Evolutionary conservation across 2,797 vertebrate genomes (phyloP).

Genomic region (Calcarius lapponicus): DNA sequence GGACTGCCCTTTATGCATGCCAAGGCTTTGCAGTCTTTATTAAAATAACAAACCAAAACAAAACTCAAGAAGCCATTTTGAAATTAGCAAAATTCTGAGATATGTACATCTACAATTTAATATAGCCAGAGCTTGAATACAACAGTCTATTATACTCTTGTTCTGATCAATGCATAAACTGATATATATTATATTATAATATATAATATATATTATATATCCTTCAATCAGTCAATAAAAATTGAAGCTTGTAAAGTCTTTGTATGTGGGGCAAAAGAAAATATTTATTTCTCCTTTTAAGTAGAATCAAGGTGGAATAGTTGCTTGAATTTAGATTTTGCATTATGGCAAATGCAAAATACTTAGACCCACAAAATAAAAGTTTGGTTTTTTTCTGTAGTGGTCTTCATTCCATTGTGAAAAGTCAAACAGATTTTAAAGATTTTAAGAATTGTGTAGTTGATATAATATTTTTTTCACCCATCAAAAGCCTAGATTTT

Average conservation of each 20-base stretch:
- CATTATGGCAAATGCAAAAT: neutral
- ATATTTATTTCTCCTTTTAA: neutral
- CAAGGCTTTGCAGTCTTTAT: neutral
- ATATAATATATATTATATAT: too few species aligned
- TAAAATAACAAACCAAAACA: neutral
- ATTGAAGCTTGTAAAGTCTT: neutral
- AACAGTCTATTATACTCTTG: neutral
- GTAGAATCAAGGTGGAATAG: neutral
- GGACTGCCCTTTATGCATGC: accelerated
- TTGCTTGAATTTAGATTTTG: neutral
- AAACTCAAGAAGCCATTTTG: neutral
- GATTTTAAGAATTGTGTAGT: neutral
- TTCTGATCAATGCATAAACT: neutral
- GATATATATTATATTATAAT: too few species aligned
- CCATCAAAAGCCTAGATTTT: neutral
- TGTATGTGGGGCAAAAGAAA: neutral
- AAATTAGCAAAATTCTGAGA: neutral
- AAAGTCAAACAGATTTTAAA: neutral
- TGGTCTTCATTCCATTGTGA: neutral
- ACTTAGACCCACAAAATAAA: neutral
- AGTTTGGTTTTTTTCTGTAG: neutral
- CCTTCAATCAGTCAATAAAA: neutral
- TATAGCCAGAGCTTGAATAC: neutral
- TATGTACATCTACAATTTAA: neutral
- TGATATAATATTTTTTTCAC: neutral